Percentiles rank a stretch among this genome's conserved stretches.
Conservation (phyloP, 2,888 invertebrate species). For the Morinoia aosen region DNA sequence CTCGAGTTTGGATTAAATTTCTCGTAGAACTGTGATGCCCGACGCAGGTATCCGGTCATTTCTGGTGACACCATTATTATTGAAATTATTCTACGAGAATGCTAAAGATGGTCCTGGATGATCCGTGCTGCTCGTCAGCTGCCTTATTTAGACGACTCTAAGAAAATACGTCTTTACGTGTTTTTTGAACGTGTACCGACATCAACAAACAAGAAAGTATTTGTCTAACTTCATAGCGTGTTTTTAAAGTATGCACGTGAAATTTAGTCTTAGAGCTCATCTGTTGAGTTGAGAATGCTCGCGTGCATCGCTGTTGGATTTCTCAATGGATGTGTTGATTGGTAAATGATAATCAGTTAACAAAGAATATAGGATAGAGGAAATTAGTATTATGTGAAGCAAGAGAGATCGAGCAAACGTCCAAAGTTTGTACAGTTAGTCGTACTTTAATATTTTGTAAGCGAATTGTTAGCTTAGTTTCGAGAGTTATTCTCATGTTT, state of each 20-base stretch:
- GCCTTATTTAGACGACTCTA: background rate
- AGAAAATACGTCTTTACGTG: background rate
- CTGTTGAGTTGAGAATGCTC: background rate
- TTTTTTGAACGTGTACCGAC: background rate
- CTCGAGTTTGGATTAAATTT: background rate
- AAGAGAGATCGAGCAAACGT: background rate
- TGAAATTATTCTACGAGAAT: background rate
- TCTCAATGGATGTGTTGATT: background rate
- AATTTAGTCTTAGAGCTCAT: background rate
- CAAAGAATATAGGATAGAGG: background rate
- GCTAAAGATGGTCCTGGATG: background rate
- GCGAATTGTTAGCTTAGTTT: background rate
- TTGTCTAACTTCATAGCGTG: too few species aligned
- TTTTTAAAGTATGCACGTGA: too few species aligned
- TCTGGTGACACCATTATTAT: background rate
- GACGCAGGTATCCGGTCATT: background rate
- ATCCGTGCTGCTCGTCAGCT: background rate
- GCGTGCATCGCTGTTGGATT: background rate
- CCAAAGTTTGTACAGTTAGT: conserved; percentile 36
- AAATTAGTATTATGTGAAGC: background rate
- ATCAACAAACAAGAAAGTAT: background rate
- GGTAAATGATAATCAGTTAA: background rate
- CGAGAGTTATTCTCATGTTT: too few species aligned
- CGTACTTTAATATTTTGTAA: background rate
- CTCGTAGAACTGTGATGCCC: background rate